Conservation (phyloP, 2,113 vertebrate genomes). For the Lamprotornis superbus region DNA sequence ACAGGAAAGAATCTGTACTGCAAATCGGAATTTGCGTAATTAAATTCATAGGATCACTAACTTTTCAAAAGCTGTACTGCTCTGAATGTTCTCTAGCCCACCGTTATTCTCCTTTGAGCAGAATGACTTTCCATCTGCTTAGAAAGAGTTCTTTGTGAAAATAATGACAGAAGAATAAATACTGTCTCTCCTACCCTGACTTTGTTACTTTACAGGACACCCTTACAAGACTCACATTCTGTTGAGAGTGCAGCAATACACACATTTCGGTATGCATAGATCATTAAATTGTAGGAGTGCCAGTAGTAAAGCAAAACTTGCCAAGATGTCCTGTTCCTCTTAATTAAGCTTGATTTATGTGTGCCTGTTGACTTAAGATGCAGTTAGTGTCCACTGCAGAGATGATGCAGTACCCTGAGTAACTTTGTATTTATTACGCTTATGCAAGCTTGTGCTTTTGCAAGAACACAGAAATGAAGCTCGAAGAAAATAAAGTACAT, state of each 20-base stretch:
- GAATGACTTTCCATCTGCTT: background rate
- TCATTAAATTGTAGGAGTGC: constrained; percentile 42
- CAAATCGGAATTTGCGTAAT: background rate
- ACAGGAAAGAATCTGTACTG: background rate
- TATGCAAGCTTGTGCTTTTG: constrained; percentile 62
- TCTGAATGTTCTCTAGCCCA: constrained; percentile 6
- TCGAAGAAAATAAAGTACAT: constrained; percentile 17
- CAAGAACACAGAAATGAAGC: constrained; percentile 33
- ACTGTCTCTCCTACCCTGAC: background rate
- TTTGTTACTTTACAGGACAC: background rate
- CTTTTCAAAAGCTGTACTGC: constrained; percentile 15
- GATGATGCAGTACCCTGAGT: constrained; percentile 58
- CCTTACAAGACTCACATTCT: background rate
- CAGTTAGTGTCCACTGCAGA: constrained; percentile 44
- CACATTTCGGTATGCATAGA: constrained; percentile 35
- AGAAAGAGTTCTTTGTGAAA: background rate
- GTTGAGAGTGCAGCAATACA: constrained; percentile 21
- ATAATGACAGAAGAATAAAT: background rate
- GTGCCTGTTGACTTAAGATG: constrained; percentile 52
- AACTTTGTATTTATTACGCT: constrained; percentile 46
- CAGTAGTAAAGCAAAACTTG: constrained; percentile 37
- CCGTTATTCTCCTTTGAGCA: background rate
- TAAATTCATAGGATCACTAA: background rate
- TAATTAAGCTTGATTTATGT: constrained; percentile 51
- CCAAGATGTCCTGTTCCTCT: constrained; percentile 25